A percentile compares a stretch with the other conserved stretches of the same genome.
These are phyloP conservation scores for Pachypsylla venusta DNA, from an alignment of 1,140 invertebrate species.

Conservation along the genomic window DNA sequence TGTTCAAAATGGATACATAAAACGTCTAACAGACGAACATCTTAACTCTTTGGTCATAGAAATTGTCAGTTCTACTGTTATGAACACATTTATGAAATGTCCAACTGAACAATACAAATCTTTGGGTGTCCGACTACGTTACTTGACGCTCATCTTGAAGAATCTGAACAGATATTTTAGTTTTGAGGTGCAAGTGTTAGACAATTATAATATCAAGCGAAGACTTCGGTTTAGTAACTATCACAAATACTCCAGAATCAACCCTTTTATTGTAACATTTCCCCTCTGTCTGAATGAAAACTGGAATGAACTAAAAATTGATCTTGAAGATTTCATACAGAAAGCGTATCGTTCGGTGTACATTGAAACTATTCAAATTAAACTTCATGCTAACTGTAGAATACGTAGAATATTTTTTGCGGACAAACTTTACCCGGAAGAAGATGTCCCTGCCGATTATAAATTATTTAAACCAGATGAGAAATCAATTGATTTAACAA, in stretches of 20 bases:
- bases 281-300: not conserved
- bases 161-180: constrained; percentile 99
- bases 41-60: constrained; percentile 97
- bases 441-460: not conserved
- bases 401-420: not conserved
- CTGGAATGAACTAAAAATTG: not conserved
- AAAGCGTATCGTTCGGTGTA: constrained; percentile 8
- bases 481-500: no score
- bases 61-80: constrained; percentile 97
- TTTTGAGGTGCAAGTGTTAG: constrained; percentile 92
- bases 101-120: constrained; percentile 95
- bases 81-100: constrained; percentile 97
- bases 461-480: not conserved
- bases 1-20: constrained; percentile 97
- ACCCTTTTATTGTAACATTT: not conserved
- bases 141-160: constrained; percentile 98
- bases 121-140: constrained; percentile 93
- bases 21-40: constrained; percentile 97
- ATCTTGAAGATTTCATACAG: constrained; percentile 10
- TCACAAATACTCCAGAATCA: not conserved
- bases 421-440: not conserved
- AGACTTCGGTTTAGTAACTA: not conserved
- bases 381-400: constrained; percentile 5
- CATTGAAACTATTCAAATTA: constrained; percentile 11
- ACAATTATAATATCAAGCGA: not conserved